phyloP scores from a whole-genome alignment of 2,113 vertebrate genomes.

The Myotis yumanensis region DNA sequence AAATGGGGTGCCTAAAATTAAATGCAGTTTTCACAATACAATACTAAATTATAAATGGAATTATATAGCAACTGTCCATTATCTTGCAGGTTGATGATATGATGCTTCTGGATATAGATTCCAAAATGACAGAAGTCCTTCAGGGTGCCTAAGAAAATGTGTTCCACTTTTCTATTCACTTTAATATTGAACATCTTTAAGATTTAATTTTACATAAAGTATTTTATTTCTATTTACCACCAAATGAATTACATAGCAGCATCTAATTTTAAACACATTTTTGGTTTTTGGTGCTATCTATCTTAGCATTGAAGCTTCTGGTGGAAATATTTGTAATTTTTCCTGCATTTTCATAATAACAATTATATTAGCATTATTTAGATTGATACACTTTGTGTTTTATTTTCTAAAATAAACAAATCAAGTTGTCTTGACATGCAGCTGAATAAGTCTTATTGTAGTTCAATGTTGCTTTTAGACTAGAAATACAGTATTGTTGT shows the following conservation, averaged over 20 bases:
- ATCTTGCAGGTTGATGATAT: neutral
- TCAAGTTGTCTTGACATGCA: neutral
- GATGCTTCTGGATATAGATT: neutral
- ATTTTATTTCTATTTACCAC: neutral
- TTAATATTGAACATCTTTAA: neutral
- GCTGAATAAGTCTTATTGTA: conserved; percentile 6
- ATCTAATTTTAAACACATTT: neutral
- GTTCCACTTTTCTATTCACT: neutral
- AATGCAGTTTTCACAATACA: neutral
- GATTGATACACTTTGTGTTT: neutral
- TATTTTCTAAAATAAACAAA: conserved; percentile 7
- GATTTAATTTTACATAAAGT: neutral
- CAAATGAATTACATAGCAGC: neutral
- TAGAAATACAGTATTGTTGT: conserved; percentile 4
- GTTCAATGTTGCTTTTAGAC: neutral
- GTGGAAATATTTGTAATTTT: neutral
- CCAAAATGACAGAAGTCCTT: neutral
- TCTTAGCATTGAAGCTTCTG: neutral
- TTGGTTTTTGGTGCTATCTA: neutral
- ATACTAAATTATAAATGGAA: neutral
- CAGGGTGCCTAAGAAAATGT: neutral
- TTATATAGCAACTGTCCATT: conserved; percentile 7
- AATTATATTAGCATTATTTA: neutral
- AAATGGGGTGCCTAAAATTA: conserved; percentile 39
- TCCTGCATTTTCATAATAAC: neutral